Evolutionary conservation across 2,888 invertebrate species (phyloP).

Genomic region (Clanis bilineata): DNA sequence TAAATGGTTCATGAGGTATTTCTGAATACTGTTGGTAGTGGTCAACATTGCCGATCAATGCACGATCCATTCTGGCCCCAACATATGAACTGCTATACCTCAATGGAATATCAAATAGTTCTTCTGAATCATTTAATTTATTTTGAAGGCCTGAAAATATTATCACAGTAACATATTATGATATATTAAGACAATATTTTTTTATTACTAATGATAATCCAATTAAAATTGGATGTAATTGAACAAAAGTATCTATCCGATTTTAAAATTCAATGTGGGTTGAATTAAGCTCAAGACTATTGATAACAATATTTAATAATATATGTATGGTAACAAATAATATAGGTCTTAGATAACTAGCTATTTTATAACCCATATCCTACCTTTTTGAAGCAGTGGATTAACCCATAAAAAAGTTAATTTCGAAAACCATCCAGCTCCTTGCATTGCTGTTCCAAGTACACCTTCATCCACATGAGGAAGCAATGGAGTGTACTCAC

Average conservation of each 20-base stretch:
- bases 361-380: no score
- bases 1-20: conserved; percentile 75
- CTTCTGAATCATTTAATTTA: conserved; percentile 88
- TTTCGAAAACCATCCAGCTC: conserved; percentile 85
- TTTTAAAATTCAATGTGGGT: no score
- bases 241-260: no score
- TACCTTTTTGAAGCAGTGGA: conserved; percentile 90
- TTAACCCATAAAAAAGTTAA: conserved; percentile 95
- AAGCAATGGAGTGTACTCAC: conserved; percentile 84
- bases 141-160: conserved; percentile 81
- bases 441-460: conserved; percentile 92
- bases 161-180: no score
- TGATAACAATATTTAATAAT: no score
- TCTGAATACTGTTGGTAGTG: conserved; percentile 70
- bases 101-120: conserved; percentile 91
- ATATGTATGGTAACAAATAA: no score
- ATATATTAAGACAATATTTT: no score
- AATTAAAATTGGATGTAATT: no score
- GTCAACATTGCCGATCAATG: conserved; percentile 79
- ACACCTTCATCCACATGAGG: conserved; percentile 87
- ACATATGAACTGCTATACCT: conserved; percentile 84
- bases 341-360: not conserved
- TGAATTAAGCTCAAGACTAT: no score
- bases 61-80: conserved; percentile 82
- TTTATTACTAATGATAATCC: no score